phyloP scores from a whole-genome alignment of 2,797 vertebrate species.

The Gymnocypris eckloni region DNA sequence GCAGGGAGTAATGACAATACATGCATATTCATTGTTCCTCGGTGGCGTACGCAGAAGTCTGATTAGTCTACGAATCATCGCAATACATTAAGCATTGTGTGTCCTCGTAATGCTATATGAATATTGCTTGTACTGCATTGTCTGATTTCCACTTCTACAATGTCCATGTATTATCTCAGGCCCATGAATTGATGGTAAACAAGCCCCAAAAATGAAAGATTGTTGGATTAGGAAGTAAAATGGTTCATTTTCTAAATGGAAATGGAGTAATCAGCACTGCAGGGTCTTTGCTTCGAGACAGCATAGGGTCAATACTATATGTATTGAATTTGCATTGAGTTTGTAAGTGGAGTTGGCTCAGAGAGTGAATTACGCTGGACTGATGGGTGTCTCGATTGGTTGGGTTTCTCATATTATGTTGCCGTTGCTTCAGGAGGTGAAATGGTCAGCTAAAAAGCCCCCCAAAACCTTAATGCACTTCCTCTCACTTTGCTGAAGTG shows the following conservation, averaged over 20 bases:
- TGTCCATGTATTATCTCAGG: neutral
- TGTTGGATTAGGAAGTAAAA: conserved; percentile 5
- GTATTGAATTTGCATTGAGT: conserved; percentile 45
- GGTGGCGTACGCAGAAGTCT: neutral
- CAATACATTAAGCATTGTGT: conserved; percentile 1
- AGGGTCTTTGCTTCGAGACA: conserved; percentile 4
- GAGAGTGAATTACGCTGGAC: conserved; percentile 39
- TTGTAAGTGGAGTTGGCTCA: conserved; percentile 29
- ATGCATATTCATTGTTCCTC: conserved; percentile 55
- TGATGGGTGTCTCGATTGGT: conserved; percentile 35
- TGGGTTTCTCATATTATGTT: conserved; percentile 25
- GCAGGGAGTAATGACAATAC: conserved; percentile 58
- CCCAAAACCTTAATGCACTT: conserved; percentile 37
- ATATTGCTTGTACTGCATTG: neutral
- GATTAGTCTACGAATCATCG: conserved; percentile 12
- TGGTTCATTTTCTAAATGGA: conserved; percentile 5
- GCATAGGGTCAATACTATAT: conserved; percentile 18
- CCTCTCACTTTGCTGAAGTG: conserved; percentile 19
- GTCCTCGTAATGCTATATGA: neutral
- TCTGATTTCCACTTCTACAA: neutral
- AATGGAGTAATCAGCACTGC: neutral
- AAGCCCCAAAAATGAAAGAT: neutral
- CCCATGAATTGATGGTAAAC: neutral
- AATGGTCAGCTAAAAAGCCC: conserved; percentile 15
- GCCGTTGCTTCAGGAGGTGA: neutral